Evolutionary conservation across 2,797 vertebrate genomes (phyloP), one percentile per base, ranked within the genome.

Genomic region (Hoplostethus atlanticus): DNA sequence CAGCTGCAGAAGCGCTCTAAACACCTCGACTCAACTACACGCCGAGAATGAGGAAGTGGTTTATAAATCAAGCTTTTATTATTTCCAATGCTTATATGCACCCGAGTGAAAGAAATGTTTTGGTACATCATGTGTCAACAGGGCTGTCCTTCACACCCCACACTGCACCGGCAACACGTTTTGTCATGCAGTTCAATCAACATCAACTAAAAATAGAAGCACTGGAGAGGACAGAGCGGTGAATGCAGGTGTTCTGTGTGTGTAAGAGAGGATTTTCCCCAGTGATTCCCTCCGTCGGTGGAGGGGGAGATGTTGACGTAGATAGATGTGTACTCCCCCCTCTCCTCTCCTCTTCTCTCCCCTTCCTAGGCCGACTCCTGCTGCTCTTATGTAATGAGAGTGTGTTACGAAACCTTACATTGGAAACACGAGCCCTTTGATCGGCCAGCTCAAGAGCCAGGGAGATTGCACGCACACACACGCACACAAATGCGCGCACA

Each of bases 371-470:
- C 75, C 73, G 53, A 62, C 77, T 90, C 79, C 77, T 80, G 81
- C 84, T 69, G 83, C 68, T 78, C 87, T 94, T 94, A 93, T 88
- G 91, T 92, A 94, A 94, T 77, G 64, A 67, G 72, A 69, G 76
- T 67, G 89, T 73, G 87, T 93, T 94, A 94, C 80, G 85, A 93
- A 94, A 93, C 91, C 85, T 88, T 90, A 87, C 87, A 89, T 74
- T 89, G 87, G 84, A 92, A 90, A 91, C 84, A 91, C 65, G 6
- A 84, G 89, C 71, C 85, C 73, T 63, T 80, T 79, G 86, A 91
- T 87, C 80, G 75, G 83, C 75, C 10, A 74, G 52, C 64, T 68
- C 59, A 69, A 21, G 59, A 61, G 78, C 48, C 1, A 54, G 54
- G 48, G 70, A 69, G 59, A 71, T 62, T 58, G 66, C 60, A 36